These are phyloP conservation scores for Pithys albifrons DNA, from an alignment of 2,113 vertebrate species.

Conservation along the genomic window DNA sequence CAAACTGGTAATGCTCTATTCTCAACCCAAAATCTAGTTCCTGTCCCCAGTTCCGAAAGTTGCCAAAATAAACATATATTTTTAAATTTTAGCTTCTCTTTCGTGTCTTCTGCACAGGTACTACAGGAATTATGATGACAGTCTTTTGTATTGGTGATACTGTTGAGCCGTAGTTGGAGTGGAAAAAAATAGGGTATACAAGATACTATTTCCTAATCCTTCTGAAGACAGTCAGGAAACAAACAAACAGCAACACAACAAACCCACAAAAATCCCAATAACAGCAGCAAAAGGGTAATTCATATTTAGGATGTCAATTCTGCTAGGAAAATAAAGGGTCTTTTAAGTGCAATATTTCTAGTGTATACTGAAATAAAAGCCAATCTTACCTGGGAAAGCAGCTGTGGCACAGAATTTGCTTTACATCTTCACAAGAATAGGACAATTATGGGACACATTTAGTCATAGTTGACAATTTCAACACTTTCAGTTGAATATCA, in stretches of 20 bases:
- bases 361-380: accelerated
- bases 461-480: background rate
- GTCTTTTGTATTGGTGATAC: background rate
- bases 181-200: background rate
- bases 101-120: background rate
- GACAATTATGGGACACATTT: background rate
- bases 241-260: background rate
- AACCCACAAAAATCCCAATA: background rate
- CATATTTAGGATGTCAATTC: background rate
- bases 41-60: background rate
- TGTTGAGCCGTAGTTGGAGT: background rate
- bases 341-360: background rate
- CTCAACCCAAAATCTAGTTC: background rate
- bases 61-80: background rate
- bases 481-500: background rate
- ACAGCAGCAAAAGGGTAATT: background rate
- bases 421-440: background rate
- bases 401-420: background rate
- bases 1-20: background rate
- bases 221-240: background rate
- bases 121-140: background rate
- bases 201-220: background rate
- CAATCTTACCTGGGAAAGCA: background rate
- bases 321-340: accelerated
- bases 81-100: background rate